Conservation (phyloP, 30 jellyfish, hydroid and myxozoan genomes). For the Cassiopea andromeda region DNA sequence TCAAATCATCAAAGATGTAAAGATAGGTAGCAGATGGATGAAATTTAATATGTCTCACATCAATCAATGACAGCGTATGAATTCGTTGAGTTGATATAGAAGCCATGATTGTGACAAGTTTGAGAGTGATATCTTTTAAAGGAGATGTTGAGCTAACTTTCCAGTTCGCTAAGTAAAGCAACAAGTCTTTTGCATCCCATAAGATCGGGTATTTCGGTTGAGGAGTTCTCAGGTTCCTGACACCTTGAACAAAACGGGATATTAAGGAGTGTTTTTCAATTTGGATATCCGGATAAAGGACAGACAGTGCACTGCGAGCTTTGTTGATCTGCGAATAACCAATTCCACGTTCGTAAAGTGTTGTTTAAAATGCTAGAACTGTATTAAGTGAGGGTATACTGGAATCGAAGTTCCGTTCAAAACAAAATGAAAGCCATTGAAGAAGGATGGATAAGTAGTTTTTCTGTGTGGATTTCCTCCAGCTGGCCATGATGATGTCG, state of each 20-base stretch:
- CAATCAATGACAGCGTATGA: not conserved
- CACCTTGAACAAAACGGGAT: slow-evolving; percentile 20
- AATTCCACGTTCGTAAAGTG: slow-evolving; percentile 30
- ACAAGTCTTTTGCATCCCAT: slow-evolving; percentile 40
- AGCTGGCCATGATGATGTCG: slow-evolving; percentile 21
- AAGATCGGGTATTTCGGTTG: slow-evolving; percentile 11
- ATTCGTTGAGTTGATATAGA: slow-evolving; percentile 10
- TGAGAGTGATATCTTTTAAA: not conserved
- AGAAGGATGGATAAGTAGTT: not conserved
- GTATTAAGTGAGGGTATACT: slow-evolving; percentile 17
- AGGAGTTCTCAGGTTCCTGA: slow-evolving; percentile 3
- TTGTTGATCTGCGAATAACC: slow-evolving; percentile 27
- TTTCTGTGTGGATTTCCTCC: slow-evolving; percentile 26
- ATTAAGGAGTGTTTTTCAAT: slow-evolving; percentile 31
- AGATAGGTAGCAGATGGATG: slow-evolving; percentile 5
- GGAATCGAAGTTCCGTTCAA: slow-evolving; percentile 6
- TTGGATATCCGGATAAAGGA: not conserved
- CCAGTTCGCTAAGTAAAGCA: slow-evolving; percentile 1
- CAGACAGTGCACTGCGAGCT: slow-evolving; percentile 49
- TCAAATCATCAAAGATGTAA: not conserved
- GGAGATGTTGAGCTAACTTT: not conserved
- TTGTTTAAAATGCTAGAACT: slow-evolving; percentile 14
- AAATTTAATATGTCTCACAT: slow-evolving; percentile 12
- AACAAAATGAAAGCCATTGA: slow-evolving; percentile 41
- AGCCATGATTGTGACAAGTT: slow-evolving; percentile 4